These are phyloP conservation scores for Teleopsis dalmanni DNA, from an alignment of 1,140 invertebrate species.

Conservation along the genomic window DNA sequence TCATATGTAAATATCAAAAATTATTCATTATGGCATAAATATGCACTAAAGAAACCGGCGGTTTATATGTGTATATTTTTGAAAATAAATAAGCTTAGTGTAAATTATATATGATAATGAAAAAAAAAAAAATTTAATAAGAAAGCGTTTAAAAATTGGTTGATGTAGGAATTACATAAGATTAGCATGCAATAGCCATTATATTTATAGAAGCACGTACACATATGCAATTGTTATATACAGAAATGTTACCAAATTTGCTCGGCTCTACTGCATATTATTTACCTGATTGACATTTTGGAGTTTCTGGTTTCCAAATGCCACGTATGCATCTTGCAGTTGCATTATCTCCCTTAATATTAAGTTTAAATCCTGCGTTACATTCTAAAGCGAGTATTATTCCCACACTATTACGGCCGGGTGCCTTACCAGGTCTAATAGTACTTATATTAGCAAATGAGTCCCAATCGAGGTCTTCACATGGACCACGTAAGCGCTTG, in stretches of 20 bases:
- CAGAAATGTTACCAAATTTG: neutral
- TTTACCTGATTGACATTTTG: slow-evolving; percentile 67
- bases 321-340: slow-evolving; percentile 71
- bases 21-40: neutral
- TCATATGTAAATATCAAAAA: slow-evolving; percentile 7
- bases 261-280: slow-evolving; percentile 29
- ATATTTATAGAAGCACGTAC: no score
- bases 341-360: slow-evolving; percentile 59
- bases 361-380: slow-evolving; percentile 64
- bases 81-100: neutral
- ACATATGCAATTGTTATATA: slow-evolving; percentile 1
- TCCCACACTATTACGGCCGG: slow-evolving; percentile 50
- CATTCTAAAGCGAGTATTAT: slow-evolving; percentile 65
- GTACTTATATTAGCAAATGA: slow-evolving; percentile 36
- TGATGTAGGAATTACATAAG: no score
- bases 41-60: no score
- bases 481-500: slow-evolving; percentile 47
- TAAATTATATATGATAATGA: no score
- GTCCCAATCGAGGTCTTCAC: slow-evolving; percentile 44
- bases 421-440: slow-evolving; percentile 38
- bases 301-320: slow-evolving; percentile 71
- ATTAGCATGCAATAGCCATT: no score
- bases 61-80: no score
- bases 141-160: no score
- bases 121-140: slow-evolving; percentile 1